A percentile compares a stretch with the other conserved stretches of the same genome.
Conservation (phyloP, 1,140 invertebrate genomes). For the Leptinotarsa undecemlineata region DNA sequence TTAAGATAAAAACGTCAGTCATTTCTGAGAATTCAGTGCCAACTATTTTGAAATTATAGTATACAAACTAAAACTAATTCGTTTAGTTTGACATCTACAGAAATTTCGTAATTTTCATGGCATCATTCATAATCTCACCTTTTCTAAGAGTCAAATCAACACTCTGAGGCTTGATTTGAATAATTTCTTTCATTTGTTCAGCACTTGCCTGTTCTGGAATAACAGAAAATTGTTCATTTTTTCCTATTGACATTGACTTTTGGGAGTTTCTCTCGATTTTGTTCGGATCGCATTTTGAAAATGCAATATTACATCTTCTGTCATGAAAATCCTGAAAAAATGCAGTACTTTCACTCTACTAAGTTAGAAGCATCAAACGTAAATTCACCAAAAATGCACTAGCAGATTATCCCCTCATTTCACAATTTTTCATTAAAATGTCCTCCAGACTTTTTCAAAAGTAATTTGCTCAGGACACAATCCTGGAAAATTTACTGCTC, state of each 20-base stretch:
- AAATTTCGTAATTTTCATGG: too few relatives aligned
- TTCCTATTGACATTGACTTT: background rate
- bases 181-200: slow-evolving; percentile 1
- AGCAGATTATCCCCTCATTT: background rate
- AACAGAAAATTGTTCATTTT: slow-evolving; percentile 14
- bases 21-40: too few relatives aligned
- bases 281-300: background rate
- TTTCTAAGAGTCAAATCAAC: slow-evolving; percentile 34
- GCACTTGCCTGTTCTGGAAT: background rate
- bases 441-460: background rate
- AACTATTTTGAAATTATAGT: too few relatives aligned
- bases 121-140: slow-evolving; percentile 15
- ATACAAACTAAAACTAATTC: too few relatives aligned
- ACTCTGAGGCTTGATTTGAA: slow-evolving; percentile 39
- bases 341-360: slow-evolving; percentile 1
- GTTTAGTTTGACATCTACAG: too few relatives aligned
- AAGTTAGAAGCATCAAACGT: background rate
- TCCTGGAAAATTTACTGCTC: background rate
- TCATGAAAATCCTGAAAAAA: slow-evolving; percentile 20
- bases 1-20: too few relatives aligned
- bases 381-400: background rate
- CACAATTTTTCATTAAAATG: background rate
- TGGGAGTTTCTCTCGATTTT: slow-evolving; percentile 9
- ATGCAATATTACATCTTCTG: slow-evolving; percentile 11
- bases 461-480: background rate